Percentiles rank a stretch among this genome's conserved stretches.
Conservation (phyloP, 2,113 vertebrate species). For the Pyxicephalus adspersus region DNA sequence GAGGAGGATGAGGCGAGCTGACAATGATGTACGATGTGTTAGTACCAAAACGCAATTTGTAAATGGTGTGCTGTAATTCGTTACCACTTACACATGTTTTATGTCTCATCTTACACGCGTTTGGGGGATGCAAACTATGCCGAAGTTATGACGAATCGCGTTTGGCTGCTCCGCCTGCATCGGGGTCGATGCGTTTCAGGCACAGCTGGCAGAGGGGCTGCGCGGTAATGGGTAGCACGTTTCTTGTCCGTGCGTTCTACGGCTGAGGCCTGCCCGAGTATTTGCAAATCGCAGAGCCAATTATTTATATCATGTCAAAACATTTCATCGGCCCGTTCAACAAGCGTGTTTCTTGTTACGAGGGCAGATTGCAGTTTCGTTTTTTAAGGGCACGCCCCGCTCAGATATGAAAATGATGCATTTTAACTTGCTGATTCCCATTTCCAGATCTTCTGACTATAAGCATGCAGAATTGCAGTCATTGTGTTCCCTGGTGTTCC, state of each 20-base stretch:
- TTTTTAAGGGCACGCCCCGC: background rate
- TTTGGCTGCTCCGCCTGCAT: background rate
- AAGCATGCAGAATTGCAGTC: no score
- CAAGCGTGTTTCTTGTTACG: background rate
- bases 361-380: background rate
- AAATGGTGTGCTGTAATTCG: constrained; percentile 15
- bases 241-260: constrained; percentile 4
- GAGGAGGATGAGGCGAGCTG: constrained; percentile 22
- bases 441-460: no score
- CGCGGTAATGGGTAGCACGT: constrained; percentile 23
- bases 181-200: background rate
- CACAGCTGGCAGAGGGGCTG: constrained; percentile 16
- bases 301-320: constrained; percentile 49
- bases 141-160: constrained; percentile 36
- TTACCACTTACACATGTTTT: constrained; percentile 33
- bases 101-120: constrained; percentile 17
- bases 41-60: constrained; percentile 36
- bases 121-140: constrained; percentile 3
- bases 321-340: constrained; percentile 37
- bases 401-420: no score
- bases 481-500: no score
- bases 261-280: background rate
- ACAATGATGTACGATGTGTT: constrained; percentile 53
- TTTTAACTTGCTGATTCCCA: no score
- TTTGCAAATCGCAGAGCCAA: constrained; percentile 20